Evolutionary conservation across 2,113 vertebrate genomes (phyloP), one percentile per base, ranked within the genome.

Genomic region (Alectura lathami): DNA sequence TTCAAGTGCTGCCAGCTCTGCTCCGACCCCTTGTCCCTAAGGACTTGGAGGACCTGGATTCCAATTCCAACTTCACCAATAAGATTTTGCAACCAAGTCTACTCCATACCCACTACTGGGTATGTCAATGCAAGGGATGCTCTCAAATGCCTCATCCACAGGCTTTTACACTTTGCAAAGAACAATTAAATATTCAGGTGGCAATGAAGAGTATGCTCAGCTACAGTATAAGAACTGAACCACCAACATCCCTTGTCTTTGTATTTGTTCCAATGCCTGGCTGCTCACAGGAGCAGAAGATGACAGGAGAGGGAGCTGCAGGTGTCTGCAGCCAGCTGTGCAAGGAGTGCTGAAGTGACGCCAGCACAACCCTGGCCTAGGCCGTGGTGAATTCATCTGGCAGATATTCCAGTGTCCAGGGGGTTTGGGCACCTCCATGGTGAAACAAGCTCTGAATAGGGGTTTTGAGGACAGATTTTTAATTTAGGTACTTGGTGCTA

Each of bases 41-140:
- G n/a, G n/a, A n/a, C n/a, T n/a, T 0, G 36, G 47, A 73, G 72
- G 6, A 51, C 24, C 29, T 50, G 18, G 26, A 38, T 62, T 60
- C n/a, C 53, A 53, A 72, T 77, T 48, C 34, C 40, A 67, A n/a
- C 9, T 57, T 68, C 27, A 57, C 26, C 30, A 27, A 29, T 15
- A 6, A 22, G 8, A 53, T 48, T 80, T 27, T 50, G 70, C 77
- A 81, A 32, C 6, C 38, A 77, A 56, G 60, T 66, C 5, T 9
- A 12, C 22, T 22, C 23, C 4, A 5, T 23, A 30, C 23, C 11
- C 67, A 17, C 2, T 2, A 40, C 0, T 0, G 6, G 24, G 36
- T 36, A 42, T 0, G 40, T 24, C 16, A 27, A 40, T 4, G 20
- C 30, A 43, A 79, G 17, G 50, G 6, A 27, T 17, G 12, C 32